Conservation (phyloP, 2,113 vertebrate species). For the Micromys minutus region DNA sequence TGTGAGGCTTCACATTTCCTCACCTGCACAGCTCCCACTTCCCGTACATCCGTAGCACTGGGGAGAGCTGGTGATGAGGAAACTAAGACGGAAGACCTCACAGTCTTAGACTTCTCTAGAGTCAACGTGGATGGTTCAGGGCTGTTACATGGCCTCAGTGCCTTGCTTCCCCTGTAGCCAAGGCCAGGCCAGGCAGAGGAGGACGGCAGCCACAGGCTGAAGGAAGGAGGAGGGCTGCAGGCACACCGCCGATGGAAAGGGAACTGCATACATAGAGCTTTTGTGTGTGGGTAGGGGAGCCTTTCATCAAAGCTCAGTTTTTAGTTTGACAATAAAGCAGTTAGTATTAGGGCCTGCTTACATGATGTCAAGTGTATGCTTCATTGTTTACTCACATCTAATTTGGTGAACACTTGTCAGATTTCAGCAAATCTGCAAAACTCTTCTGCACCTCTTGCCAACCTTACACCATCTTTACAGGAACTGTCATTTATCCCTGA, state of each 20-base stretch:
- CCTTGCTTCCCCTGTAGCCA: not conserved
- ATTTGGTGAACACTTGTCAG: not conserved
- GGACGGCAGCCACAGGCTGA: not conserved
- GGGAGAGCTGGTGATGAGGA: not conserved
- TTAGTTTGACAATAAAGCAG: constrained; percentile 28
- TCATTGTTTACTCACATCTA: not conserved
- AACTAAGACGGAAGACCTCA: not conserved
- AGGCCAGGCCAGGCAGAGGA: not conserved
- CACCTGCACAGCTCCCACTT: not conserved
- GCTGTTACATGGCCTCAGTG: not conserved
- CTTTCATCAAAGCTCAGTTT: constrained; percentile 1
- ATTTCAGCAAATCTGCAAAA: not conserved
- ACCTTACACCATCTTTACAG: not conserved
- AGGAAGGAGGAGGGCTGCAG: not conserved
- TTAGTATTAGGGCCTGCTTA: not conserved
- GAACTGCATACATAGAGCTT: not conserved
- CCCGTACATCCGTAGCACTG: not conserved
- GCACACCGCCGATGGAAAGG: not conserved
- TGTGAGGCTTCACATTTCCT: not conserved
- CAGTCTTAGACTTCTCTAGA: not conserved
- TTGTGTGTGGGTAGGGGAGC: not conserved
- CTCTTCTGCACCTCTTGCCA: not conserved
- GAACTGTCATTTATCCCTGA: not conserved
- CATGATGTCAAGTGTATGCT: not conserved
- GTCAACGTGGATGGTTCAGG: not conserved